These are phyloP conservation scores for Pseudochirops corinnae DNA, from an alignment of 2,797 vertebrate species.

Conservation along the genomic window DNA sequence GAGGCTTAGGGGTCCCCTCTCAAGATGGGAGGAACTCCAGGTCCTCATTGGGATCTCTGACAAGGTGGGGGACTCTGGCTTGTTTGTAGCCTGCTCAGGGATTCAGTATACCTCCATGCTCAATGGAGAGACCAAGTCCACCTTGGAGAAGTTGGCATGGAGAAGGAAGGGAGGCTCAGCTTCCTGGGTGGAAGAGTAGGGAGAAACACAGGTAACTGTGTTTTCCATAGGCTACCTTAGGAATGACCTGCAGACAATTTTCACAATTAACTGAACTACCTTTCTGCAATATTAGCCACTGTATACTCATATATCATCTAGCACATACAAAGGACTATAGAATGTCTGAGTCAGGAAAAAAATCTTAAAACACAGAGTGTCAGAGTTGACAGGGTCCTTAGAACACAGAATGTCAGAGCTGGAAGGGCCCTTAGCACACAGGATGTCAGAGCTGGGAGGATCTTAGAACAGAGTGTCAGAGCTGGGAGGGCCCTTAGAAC, in stretches of 20 bases:
- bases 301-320: neutral
- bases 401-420: neutral
- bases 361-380: neutral
- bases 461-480: neutral
- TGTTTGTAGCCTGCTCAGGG: neutral
- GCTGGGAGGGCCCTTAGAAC: neutral
- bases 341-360: neutral
- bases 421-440: neutral
- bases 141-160: neutral
- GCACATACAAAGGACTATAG: neutral
- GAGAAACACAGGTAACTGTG: neutral
- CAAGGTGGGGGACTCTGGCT: neutral
- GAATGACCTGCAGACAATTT: neutral
- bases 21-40: neutral
- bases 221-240: neutral
- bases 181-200: neutral
- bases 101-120: neutral
- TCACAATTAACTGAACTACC: neutral
- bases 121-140: neutral
- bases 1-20: neutral
- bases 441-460: neutral
- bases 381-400: neutral
- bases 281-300: neutral
- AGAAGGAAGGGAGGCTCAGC: neutral
- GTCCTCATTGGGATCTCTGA: neutral